Conservation (phyloP, 2,113 vertebrate genomes). For the Kryptolebias marmoratus region DNA sequence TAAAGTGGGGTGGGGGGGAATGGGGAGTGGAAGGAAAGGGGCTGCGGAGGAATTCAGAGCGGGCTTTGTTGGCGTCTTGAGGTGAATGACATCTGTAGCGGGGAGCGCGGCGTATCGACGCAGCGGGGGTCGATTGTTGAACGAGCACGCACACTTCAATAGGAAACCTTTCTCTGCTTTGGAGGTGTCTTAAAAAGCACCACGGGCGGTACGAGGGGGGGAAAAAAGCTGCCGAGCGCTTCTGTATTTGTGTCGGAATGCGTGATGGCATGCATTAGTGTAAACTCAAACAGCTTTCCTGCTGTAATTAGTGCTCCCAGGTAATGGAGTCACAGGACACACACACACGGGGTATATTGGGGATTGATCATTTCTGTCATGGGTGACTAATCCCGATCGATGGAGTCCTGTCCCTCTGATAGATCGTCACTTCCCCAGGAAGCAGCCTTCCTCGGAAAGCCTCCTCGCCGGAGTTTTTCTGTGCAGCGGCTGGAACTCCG, state of each 20-base stretch:
- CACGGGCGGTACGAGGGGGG: conserved; percentile 24
- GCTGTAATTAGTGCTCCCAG: conserved; percentile 56
- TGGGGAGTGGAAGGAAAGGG: conserved; percentile 6
- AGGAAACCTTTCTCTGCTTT: conserved; percentile 42
- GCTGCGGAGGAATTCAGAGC: conserved; percentile 21
- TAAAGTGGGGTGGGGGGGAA: conserved; percentile 4
- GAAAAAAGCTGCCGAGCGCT: conserved; percentile 9
- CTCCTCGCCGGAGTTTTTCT: conserved; percentile 42
- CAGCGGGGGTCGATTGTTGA: conserved; percentile 53
- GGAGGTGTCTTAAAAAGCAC: conserved; percentile 30
- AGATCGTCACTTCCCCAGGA: conserved; percentile 71
- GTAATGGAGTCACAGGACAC: conserved; percentile 60
- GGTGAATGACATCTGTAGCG: conserved; percentile 54
- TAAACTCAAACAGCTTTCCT: conserved; percentile 33
- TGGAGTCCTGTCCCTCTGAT: conserved; percentile 73
- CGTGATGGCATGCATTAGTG: conserved; percentile 12
- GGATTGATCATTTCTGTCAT: conserved; percentile 61
- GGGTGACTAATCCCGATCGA: conserved; percentile 73
- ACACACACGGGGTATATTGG: conserved; percentile 22
- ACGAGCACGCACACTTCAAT: conserved; percentile 14
- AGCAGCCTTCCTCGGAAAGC: conserved; percentile 50
- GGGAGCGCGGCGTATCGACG: conserved; percentile 62
- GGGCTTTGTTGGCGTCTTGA: conserved; percentile 4
- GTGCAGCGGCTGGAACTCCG: background rate
- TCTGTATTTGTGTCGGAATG: background rate